Evolutionary conservation across 2,113 vertebrate genomes (phyloP).

Genomic region (Nyctibius bracteatus): DNA sequence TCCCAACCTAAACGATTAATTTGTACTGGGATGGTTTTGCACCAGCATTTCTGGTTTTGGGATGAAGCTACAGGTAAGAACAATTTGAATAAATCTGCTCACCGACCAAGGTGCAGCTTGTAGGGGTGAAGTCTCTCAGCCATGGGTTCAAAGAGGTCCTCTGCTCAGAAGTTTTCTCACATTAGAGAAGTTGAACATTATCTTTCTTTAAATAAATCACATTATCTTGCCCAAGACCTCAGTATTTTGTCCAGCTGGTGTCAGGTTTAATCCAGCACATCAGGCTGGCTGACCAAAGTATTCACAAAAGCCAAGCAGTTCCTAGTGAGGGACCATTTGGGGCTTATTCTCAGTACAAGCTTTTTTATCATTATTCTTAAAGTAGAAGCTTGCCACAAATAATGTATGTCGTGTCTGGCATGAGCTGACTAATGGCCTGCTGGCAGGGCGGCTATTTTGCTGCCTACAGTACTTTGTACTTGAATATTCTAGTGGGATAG

Average conservation of each 20-base stretch:
- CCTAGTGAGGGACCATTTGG: conserved; percentile 34
- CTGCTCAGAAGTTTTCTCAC: neutral
- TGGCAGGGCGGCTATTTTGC: neutral
- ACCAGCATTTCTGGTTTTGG: neutral
- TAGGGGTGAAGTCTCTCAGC: neutral
- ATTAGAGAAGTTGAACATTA: neutral
- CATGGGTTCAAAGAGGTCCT: neutral
- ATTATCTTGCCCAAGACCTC: neutral
- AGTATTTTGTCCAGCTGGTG: neutral
- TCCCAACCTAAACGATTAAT: neutral
- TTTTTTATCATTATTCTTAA: conserved; percentile 71
- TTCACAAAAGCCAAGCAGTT: conserved; percentile 44
- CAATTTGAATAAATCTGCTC: neutral
- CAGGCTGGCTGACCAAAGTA: neutral
- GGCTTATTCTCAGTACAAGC: conserved; percentile 58
- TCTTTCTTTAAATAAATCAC: neutral
- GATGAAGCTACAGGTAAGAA: neutral
- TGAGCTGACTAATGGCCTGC: conserved; percentile 61
- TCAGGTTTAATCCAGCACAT: conserved; percentile 40
- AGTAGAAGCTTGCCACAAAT: conserved; percentile 66
- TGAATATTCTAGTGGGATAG: conserved; percentile 28
- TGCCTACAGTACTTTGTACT: neutral
- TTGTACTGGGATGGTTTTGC: neutral
- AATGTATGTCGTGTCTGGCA: conserved; percentile 69
- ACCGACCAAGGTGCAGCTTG: neutral